Conservation (phyloP, 2,888 invertebrate species). For the Nemotelus pantherinus region DNA sequence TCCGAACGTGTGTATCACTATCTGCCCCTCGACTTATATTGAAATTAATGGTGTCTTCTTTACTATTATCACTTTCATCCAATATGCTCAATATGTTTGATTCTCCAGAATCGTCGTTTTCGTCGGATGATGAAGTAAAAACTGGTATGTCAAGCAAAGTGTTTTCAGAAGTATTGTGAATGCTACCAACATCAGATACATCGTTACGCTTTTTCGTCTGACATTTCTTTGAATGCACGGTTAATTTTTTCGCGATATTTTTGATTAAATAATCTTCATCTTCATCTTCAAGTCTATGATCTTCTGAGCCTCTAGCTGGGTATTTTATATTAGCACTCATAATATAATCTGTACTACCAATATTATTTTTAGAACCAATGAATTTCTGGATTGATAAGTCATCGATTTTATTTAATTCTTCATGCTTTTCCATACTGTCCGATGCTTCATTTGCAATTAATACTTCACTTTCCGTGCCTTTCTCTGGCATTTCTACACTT, state of each 20-base stretch:
- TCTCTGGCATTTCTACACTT: too few relatives aligned
- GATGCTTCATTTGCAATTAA: too few relatives aligned
- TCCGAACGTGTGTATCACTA: conserved; percentile 28
- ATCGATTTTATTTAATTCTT: too few relatives aligned
- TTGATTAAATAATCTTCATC: conserved; percentile 37
- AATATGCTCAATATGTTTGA: conserved; percentile 35
- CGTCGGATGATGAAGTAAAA: conserved; percentile 33
- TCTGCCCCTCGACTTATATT: neutral
- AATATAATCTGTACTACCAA: neutral
- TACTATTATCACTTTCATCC: conserved; percentile 40
- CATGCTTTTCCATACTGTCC: too few relatives aligned
- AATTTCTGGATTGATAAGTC: too few relatives aligned
- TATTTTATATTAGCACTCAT: too few relatives aligned
- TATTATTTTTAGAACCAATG: neutral
- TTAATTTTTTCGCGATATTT: conserved; percentile 24
- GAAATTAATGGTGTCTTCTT: neutral
- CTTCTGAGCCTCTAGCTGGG: neutral
- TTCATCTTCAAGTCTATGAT: neutral
- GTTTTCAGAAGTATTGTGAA: neutral
- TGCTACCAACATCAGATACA: neutral
- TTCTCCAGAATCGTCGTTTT: conserved; percentile 16
- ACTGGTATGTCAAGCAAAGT: conserved; percentile 8
- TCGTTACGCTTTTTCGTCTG: conserved; percentile 12
- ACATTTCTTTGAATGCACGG: neutral
- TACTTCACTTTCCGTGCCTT: too few relatives aligned